A percentile compares a stretch with the other conserved stretches of the same genome.
phyloP scores from a whole-genome alignment of 2,888 invertebrate genomes.

The Dryomyza anilis region DNA sequence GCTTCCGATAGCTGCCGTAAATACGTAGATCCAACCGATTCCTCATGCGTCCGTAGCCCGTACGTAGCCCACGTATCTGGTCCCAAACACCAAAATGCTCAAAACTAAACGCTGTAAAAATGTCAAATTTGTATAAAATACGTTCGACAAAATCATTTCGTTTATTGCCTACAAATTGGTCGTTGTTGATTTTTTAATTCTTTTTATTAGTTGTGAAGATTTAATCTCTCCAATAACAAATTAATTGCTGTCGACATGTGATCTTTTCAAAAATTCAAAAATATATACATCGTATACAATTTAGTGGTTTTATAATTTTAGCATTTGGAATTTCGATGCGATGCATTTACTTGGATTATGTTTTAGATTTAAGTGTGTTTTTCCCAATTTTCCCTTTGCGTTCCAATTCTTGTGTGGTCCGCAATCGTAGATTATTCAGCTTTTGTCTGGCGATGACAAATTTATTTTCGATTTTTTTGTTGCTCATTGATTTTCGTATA shows the following conservation, averaged over 20 bases:
- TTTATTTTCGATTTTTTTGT: slow-evolving; percentile 45
- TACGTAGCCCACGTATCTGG: not conserved
- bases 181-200: not conserved
- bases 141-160: slow-evolving; percentile 22
- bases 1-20: slow-evolving; percentile 34
- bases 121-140: slow-evolving; percentile 52
- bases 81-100: not conserved
- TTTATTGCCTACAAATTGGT: slow-evolving; percentile 10
- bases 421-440: no score
- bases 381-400: not conserved
- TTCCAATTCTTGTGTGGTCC: not conserved
- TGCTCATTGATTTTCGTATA: not conserved
- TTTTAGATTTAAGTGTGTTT: not conserved
- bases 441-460: slow-evolving; percentile 58
- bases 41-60: slow-evolving; percentile 11
- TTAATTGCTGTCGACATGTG: slow-evolving; percentile 43
- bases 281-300: no score
- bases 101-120: slow-evolving; percentile 42
- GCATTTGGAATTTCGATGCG: not conserved
- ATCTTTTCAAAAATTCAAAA: not conserved
- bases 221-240: slow-evolving; percentile 48
- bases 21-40: slow-evolving; percentile 44
- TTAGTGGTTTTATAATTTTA: not conserved
- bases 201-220: slow-evolving; percentile 36
- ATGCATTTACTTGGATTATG: not conserved